Percentiles rank a stretch among this genome's conserved stretches.
These are phyloP conservation scores for Mesorhabditis sp. DNA, from an alignment of 2,888 invertebrate genomes.

Conservation along the genomic window DNA sequence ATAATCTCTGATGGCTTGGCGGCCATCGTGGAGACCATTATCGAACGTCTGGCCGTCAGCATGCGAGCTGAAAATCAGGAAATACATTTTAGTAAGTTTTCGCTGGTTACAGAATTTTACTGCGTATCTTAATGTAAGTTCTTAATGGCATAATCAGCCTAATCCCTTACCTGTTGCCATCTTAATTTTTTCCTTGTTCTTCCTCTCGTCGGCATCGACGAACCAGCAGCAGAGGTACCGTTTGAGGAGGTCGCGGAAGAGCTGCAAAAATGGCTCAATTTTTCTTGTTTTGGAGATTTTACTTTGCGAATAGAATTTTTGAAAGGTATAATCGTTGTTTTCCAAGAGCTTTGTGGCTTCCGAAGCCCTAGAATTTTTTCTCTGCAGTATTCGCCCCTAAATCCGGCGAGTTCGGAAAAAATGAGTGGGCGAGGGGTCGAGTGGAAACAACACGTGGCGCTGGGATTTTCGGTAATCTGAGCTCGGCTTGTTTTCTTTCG, in stretches of 20 bases:
- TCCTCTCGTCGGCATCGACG: background rate
- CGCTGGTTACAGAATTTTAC: too few relatives aligned
- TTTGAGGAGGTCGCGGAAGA: conserved; percentile 4
- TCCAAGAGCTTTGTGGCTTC: too few relatives aligned
- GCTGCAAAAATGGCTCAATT: background rate
- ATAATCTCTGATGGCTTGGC: background rate
- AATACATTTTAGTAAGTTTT: background rate
- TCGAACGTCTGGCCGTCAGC: conserved; percentile 1
- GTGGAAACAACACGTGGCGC: too few relatives aligned
- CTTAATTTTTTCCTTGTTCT: conserved; percentile 5
- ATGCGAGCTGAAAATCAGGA: background rate
- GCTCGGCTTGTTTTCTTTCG: too few relatives aligned
- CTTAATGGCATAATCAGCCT: too few relatives aligned
- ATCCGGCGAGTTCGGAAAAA: too few relatives aligned
- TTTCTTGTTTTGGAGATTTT: background rate
- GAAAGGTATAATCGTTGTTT: too few relatives aligned
- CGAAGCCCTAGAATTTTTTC: too few relatives aligned
- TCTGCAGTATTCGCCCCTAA: too few relatives aligned
- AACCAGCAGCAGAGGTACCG: conserved; percentile 1
- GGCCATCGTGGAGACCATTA: background rate
- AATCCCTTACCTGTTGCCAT: background rate
- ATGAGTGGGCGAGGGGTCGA: too few relatives aligned
- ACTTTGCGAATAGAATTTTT: background rate
- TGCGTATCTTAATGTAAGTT: too few relatives aligned
- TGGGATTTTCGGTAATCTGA: too few relatives aligned